These are phyloP conservation scores for Lamprotornis superbus DNA, from an alignment of 2,113 vertebrate genomes.

Conservation along the genomic window DNA sequence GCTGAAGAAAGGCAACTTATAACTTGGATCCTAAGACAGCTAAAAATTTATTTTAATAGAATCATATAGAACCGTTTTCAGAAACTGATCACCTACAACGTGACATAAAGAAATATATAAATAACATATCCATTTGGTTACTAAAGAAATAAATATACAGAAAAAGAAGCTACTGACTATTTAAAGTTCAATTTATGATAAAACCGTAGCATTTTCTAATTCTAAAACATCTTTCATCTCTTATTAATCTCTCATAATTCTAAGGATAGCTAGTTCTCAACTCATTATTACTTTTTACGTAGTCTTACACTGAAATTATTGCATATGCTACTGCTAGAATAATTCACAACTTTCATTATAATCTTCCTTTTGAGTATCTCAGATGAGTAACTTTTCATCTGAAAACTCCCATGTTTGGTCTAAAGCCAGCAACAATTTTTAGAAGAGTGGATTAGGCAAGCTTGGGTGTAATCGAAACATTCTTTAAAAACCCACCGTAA, in stretches of 20 bases:
- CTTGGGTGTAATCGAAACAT: background rate
- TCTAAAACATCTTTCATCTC: background rate
- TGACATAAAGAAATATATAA: background rate
- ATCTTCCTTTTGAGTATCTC: background rate
- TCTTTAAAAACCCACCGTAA: background rate
- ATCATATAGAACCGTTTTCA: background rate
- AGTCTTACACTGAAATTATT: background rate
- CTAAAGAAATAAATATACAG: background rate
- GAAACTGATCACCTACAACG: background rate
- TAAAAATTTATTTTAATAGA: background rate
- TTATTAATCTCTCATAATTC: background rate
- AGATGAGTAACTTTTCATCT: background rate
- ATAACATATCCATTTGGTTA: background rate
- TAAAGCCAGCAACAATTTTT: background rate
- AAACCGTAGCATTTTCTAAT: background rate
- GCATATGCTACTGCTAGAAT: background rate
- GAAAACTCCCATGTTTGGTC: background rate
- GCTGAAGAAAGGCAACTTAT: background rate
- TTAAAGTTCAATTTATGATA: background rate
- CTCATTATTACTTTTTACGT: background rate
- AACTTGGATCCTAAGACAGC: background rate
- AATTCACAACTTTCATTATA: background rate
- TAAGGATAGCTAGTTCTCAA: background rate
- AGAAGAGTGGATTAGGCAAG: background rate
- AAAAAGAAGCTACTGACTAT: background rate